phyloP scores from a whole-genome alignment of 2,113 vertebrate genomes.

The Muntiacus muntjak region DNA sequence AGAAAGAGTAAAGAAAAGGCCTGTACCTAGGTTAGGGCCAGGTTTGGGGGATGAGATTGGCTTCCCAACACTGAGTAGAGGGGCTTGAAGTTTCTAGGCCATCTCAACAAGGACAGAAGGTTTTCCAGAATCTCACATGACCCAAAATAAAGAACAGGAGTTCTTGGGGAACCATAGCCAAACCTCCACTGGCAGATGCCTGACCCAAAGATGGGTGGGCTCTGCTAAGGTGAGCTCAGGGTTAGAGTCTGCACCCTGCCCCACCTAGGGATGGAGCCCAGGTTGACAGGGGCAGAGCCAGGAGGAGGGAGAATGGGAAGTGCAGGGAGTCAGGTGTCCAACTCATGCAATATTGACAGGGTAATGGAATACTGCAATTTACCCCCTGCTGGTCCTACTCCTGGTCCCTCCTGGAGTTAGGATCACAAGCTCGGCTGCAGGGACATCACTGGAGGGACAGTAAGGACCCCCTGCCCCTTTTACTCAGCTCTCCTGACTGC shows the following conservation, averaged over 20 bases:
- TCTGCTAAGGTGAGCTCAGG: not conserved
- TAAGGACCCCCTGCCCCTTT: conserved; percentile 6
- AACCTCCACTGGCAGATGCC: not conserved
- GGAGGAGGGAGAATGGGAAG: conserved; percentile 60
- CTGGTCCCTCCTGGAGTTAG: conserved; percentile 29
- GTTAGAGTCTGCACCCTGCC: not conserved
- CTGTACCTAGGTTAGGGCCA: not conserved
- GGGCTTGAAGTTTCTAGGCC: not conserved
- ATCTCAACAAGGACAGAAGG: not conserved
- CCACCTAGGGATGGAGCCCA: not conserved
- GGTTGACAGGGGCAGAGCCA: not conserved
- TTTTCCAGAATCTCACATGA: not conserved
- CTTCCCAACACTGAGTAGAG: not conserved
- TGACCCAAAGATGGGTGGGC: not conserved
- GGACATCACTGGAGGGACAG: conserved; percentile 45
- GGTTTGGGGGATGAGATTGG: not conserved
- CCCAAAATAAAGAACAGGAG: not conserved
- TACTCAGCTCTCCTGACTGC: conserved; percentile 15
- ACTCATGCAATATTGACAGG: conserved; percentile 64
- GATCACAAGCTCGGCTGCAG: conserved; percentile 9
- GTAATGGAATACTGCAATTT: conserved; percentile 67
- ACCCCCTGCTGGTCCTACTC: conserved; percentile 36
- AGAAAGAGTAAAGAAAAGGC: not conserved
- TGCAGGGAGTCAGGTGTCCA: conserved; percentile 62
- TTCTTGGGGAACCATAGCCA: not conserved